Percentiles rank a stretch among this genome's conserved stretches.
Evolutionary conservation across 2,113 vertebrate genomes (phyloP).

Genomic region (Naja naja): DNA sequence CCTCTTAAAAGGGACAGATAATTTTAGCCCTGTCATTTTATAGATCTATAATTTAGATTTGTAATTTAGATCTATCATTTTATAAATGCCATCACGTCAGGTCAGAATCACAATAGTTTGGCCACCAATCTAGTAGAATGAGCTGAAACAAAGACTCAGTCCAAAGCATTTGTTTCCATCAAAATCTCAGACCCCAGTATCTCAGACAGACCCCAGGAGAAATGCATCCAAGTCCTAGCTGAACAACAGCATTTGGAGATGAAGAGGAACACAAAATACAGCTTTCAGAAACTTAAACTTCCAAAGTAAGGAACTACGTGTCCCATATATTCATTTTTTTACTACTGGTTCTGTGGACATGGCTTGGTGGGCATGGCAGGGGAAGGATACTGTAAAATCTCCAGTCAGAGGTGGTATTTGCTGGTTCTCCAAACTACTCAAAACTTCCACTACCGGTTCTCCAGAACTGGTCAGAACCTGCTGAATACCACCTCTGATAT

Average conservation of each 20-base stretch:
- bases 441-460: no score
- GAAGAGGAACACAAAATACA: neutral
- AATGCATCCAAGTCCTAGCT: neutral
- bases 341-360: no score
- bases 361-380: no score
- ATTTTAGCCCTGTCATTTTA: neutral
- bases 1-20: neutral
- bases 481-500: no score
- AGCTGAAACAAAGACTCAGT: neutral
- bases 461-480: no score
- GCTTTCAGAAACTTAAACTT: neutral
- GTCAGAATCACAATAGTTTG: neutral
- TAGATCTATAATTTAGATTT: neutral
- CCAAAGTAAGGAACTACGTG: neutral
- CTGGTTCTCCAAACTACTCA: no score
- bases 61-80: no score
- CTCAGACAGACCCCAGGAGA: neutral
- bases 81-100: neutral
- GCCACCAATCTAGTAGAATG: neutral
- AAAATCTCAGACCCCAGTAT: neutral
- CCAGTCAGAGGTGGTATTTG: no score
- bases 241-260: neutral
- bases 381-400: no score
- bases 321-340: neutral
- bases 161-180: neutral